Base-by-base conservation (phyloP, 2,888 invertebrate species). In the Nemotelus pantherinus region DNA sequence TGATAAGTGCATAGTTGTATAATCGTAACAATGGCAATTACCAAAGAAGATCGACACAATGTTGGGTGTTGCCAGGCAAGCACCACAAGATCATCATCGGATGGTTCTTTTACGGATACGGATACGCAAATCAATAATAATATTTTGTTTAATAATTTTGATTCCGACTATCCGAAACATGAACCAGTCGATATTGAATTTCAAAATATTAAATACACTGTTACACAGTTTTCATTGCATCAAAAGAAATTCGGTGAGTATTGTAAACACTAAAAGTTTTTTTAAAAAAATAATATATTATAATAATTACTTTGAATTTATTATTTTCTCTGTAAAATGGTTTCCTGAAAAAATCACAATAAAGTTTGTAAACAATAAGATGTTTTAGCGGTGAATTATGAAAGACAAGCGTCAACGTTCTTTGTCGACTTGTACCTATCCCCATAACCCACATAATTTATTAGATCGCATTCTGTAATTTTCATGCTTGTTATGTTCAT, bases 101-200 rank as follows among this genome's bases (percentile, higher is more conserved):
- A 84, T 65, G 76, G 82, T n/a, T 85, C 86, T 3, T 83, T 85
- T 2, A 83, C 83, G 76, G 83, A 83, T 58, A 79, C 81, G 2
- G 64, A 58, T 44, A 48, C 6, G 2, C 79, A 84, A 79, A 85
- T 48, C 41, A 76, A 83, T 68, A 85, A 85, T 68, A 83, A 83
- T 67, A 58, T 68, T 60, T n/a, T 74, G 3, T 80, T 60, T 48
- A 83, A 84, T 55, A 80, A 77, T 9, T 78, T 81, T 39, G 83
- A 84, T 74, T 81, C 80, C 3, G 82, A 82, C 76, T 84, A 85
- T 74, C 82, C 84, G 43, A 83, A 82, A 2, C 89, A 93, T 80
- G 89, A 91, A 63, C 90, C 91, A 9, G 89, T 94, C 77, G 90
- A 93, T 81, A 86, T 95, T 77, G 89, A 91, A 80, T 95, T 94